Conservation (phyloP, 2,888 invertebrate species). For the Eristalis arbustorum region DNA sequence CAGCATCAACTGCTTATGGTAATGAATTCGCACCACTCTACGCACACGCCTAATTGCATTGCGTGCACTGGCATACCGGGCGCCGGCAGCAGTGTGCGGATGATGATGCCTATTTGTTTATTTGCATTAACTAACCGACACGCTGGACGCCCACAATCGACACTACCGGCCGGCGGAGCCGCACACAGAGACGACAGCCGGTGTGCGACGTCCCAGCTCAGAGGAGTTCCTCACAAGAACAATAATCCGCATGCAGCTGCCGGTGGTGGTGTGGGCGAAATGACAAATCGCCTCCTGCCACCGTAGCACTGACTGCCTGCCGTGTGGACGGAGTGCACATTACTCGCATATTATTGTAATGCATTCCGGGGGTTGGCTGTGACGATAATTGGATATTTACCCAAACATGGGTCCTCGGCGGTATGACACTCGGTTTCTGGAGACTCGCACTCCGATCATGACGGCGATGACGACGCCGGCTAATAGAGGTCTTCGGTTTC, state of each 20-base stretch:
- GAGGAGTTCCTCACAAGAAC: conserved; percentile 45
- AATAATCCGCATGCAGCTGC: conserved; percentile 32
- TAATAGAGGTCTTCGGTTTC: conserved; percentile 50
- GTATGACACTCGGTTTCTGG: neutral
- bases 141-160: conserved; percentile 59
- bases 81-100: conserved; percentile 21
- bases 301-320: neutral
- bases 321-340: conserved; percentile 29
- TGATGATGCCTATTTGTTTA: conserved; percentile 67
- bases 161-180: conserved; percentile 34
- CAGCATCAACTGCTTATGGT: conserved; percentile 69
- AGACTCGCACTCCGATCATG: neutral
- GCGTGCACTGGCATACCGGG: conserved; percentile 33
- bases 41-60: conserved; percentile 60
- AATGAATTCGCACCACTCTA: conserved; percentile 64
- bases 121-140: conserved; percentile 65
- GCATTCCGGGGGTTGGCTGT: conserved; percentile 47
- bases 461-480: conserved; percentile 13
- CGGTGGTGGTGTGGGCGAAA: neutral
- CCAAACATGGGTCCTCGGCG: conserved; percentile 17
- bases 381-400: conserved; percentile 66
- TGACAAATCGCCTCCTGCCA: conserved; percentile 37
- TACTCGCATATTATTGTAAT: conserved; percentile 63
- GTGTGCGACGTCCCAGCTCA: conserved; percentile 7
- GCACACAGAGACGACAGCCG: neutral